Conservation (phyloP, 2,113 vertebrate species). For the human (Homo sapiens) region GRCh38 chr16:76985501-76986000, state of each 20-base stretch:
- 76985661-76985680: constrained; percentile 16
- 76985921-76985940: background rate
- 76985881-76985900: background rate
- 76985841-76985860: background rate
- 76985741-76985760: background rate
- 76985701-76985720: constrained; percentile 9
- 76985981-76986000: background rate
- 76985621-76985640: background rate
- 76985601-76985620: background rate
- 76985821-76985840: background rate
- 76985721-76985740: background rate
- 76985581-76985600: background rate
- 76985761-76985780: background rate
- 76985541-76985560: background rate
- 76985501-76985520: background rate
- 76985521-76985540: background rate
- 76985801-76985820: background rate
- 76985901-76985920: background rate
- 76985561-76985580: rapidly evolving
- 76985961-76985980: background rate
- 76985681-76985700: constrained; percentile 39
- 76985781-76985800: background rate
- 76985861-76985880: background rate
- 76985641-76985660: background rate
- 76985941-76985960: constrained; percentile 25